phyloP scores from a whole-genome alignment of 2,888 invertebrate species.

The Hoplodrina blanda region DNA sequence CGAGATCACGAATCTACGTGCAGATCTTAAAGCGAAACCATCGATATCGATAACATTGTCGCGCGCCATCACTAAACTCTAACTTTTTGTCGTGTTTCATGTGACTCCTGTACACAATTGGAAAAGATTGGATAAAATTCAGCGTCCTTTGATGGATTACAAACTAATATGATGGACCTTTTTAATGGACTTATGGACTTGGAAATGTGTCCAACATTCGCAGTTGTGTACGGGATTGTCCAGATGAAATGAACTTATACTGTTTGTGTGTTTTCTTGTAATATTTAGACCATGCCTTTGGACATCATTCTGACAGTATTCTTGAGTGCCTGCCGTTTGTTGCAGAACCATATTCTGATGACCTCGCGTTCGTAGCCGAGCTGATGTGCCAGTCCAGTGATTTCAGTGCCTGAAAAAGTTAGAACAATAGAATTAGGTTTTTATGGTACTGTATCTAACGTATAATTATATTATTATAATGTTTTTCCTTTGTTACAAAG shows the following conservation, averaged over 20 bases:
- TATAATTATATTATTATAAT: not conserved
- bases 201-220: constrained; percentile 32
- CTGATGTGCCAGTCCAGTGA: constrained; percentile 98
- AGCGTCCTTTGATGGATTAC: constrained; percentile 53
- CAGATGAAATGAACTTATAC: constrained; percentile 2
- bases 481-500: constrained; percentile 29
- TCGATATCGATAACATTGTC: constrained; percentile 70
- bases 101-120: constrained; percentile 45
- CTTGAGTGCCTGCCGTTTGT: constrained; percentile 99
- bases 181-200: constrained; percentile 52
- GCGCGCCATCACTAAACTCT: constrained; percentile 68
- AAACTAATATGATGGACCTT: constrained; percentile 56
- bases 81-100: constrained; percentile 34
- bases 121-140: constrained; percentile 44
- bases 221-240: constrained; percentile 43
- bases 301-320: constrained; percentile 99
- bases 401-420: constrained; percentile 96
- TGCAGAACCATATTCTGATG: constrained; percentile 99
- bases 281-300: constrained; percentile 94
- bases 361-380: constrained; percentile 99
- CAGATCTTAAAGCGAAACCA: constrained; percentile 73
- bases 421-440: constrained; percentile 46
- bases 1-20: constrained; percentile 75
- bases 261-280: constrained; percentile 34
- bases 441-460: not conserved